A percentile compares a stretch with the other conserved stretches of the same genome.
Conservation (phyloP, 2,888 invertebrate species). For the Lycia hirtaria region DNA sequence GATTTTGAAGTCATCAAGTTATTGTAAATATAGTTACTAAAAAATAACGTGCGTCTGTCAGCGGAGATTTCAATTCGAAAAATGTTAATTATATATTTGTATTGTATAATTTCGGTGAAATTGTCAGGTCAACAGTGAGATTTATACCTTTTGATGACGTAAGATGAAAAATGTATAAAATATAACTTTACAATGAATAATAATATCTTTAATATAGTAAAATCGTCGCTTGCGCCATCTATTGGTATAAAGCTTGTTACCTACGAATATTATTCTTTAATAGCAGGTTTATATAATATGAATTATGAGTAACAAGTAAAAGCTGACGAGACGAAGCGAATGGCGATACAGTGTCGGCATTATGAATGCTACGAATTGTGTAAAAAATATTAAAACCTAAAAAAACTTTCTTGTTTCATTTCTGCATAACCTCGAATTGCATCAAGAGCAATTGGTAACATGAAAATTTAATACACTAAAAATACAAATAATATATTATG, state of each 20-base stretch:
- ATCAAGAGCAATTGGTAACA: not conserved
- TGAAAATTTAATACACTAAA: too few species aligned
- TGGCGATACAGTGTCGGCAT: conserved; percentile 80
- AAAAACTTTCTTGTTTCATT: conserved; percentile 78
- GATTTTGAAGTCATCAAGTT: conserved; percentile 81
- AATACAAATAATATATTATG: too few species aligned
- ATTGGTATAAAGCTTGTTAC: conserved; percentile 16
- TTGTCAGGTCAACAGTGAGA: conserved; percentile 53
- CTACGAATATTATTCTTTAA: conserved; percentile 43
- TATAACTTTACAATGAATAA: conserved; percentile 23
- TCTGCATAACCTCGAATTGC: conserved; percentile 34
- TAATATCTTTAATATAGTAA: conserved; percentile 23
- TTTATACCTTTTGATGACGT: conserved; percentile 46
- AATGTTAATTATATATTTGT: conserved; percentile 78
- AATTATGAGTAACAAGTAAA: conserved; percentile 31
- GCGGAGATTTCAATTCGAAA: conserved; percentile 64
- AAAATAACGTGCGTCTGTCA: conserved; percentile 70
- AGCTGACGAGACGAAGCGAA: conserved; percentile 69
- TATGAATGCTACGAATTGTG: conserved; percentile 87
- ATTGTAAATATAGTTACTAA: conserved; percentile 82
- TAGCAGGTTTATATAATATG: conserved; percentile 66
- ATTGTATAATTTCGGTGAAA: conserved; percentile 73
- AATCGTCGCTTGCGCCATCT: conserved; percentile 13
- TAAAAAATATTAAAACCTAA: conserved; percentile 86
- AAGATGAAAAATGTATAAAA: not conserved